Conservation (phyloP, 2,797 vertebrate species). For the Parauchenoglanis ngamensis region DNA sequence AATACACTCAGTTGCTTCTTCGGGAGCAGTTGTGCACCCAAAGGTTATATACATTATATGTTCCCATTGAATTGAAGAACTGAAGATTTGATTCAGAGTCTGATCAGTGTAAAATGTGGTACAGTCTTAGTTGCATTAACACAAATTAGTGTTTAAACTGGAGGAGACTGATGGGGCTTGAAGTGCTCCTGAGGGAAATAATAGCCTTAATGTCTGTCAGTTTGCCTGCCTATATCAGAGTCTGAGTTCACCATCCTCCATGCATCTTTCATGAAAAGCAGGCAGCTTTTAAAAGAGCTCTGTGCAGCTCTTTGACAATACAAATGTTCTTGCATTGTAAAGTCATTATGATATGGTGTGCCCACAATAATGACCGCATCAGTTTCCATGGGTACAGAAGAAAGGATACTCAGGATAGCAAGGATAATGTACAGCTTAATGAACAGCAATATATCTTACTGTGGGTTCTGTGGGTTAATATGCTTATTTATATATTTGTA, state of each 20-base stretch:
- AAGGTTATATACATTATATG: background rate
- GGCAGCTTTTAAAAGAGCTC: conserved; percentile 25
- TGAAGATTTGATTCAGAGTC: background rate
- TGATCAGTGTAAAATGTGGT: conserved; percentile 20
- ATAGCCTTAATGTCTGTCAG: conserved; percentile 60
- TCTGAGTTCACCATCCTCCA: conserved; percentile 40
- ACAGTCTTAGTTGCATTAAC: background rate
- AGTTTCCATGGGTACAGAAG: conserved; percentile 63
- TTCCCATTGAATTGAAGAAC: background rate
- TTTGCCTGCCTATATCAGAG: conserved; percentile 46
- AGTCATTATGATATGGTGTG: conserved; percentile 43
- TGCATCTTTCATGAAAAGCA: conserved; percentile 59
- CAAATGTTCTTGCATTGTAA: conserved; percentile 53
- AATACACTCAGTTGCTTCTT: background rate
- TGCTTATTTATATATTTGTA: background rate
- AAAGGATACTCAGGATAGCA: conserved; percentile 24
- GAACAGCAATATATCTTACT: background rate
- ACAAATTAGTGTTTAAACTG: background rate
- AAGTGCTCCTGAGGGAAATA: conserved; percentile 51
- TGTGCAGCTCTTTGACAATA: conserved; percentile 56
- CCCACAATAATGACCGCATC: conserved; percentile 55
- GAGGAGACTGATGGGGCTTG: conserved; percentile 26
- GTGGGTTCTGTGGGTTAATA: background rate
- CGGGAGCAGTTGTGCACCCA: background rate
- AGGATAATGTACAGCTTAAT: conserved; percentile 27